These are phyloP conservation scores for Oryzias javanicus DNA, from an alignment of 2,113 vertebrate species.

Conservation along the genomic window DNA sequence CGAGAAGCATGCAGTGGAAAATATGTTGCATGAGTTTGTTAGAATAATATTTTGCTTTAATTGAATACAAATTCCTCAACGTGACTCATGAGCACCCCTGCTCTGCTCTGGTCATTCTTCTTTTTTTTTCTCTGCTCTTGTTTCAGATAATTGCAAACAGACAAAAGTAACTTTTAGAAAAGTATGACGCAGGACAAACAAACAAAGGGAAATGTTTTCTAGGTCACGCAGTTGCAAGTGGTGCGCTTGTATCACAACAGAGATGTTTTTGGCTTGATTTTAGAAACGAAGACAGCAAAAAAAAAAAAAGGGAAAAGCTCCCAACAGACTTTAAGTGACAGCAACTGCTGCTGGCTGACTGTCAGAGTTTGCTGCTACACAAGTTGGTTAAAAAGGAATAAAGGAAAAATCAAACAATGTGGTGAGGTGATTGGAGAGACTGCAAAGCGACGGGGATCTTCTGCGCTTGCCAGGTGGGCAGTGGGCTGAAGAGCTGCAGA, in stretches of 20 bases:
- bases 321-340: conserved; percentile 45
- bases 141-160: conserved; percentile 69
- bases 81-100: conserved; percentile 48
- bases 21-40: conserved; percentile 48
- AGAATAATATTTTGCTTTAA: conserved; percentile 61
- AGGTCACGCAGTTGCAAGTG: conserved; percentile 39
- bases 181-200: conserved; percentile 26
- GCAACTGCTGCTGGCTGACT: conserved; percentile 35
- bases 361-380: conserved; percentile 28
- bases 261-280: conserved; percentile 52
- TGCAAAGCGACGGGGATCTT: conserved; percentile 54
- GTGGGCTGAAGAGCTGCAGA: conserved; percentile 52
- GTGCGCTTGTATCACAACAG: conserved; percentile 23
- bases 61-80: conserved; percentile 53
- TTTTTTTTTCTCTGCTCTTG: conserved; percentile 43
- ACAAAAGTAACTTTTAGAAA: conserved; percentile 48
- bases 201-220: conserved; percentile 54
- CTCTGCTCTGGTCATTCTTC: conserved; percentile 43
- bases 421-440: conserved; percentile 44
- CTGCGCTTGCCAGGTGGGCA: conserved; percentile 61
- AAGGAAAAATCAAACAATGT: conserved; percentile 13
- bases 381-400: background rate
- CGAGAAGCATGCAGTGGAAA: conserved; percentile 40
- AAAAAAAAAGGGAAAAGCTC: conserved; percentile 41
- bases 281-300: conserved; percentile 47